A percentile compares a stretch with the other conserved stretches of the same genome.
Evolutionary conservation across 2,888 invertebrate species (phyloP).

Genomic region (Melanchra persicariae): DNA sequence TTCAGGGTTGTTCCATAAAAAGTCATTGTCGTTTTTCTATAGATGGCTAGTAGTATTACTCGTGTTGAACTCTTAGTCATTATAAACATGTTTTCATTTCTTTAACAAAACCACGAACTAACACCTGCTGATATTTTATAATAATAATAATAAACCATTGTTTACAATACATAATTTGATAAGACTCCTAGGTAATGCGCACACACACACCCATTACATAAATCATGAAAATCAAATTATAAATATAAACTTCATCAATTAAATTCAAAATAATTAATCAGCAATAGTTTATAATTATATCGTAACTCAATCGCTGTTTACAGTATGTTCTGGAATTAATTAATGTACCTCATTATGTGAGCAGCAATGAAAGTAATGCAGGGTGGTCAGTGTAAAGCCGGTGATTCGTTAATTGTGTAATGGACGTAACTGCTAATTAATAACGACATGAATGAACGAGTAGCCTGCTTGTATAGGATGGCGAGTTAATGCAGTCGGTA

Average conservation of each 20-base stretch:
- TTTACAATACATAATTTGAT: background rate
- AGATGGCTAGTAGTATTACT: background rate
- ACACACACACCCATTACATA: too few relatives aligned
- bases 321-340: slow-evolving; percentile 23
- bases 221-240: too few relatives aligned
- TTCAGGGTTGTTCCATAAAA: background rate
- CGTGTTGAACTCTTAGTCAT: background rate
- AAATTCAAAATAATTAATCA: slow-evolving; percentile 7
- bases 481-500: background rate
- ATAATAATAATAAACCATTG: background rate
- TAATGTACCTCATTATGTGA: slow-evolving; percentile 12
- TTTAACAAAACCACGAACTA: background rate
- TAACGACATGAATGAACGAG: slow-evolving; percentile 8
- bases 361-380: slow-evolving; percentile 30
- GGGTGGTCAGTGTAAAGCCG: slow-evolving; percentile 12
- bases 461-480: background rate
- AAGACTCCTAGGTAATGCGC: background rate
- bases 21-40: background rate
- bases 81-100: background rate
- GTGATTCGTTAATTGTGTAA: slow-evolving; percentile 43
- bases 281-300: slow-evolving; percentile 4
- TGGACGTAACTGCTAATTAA: slow-evolving; percentile 23
- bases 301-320: slow-evolving; percentile 1
- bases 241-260: too few relatives aligned
- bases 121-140: background rate